Evolutionary conservation across 2,797 vertebrate species (phyloP).

Genomic region (Eulemur mongoz): DNA sequence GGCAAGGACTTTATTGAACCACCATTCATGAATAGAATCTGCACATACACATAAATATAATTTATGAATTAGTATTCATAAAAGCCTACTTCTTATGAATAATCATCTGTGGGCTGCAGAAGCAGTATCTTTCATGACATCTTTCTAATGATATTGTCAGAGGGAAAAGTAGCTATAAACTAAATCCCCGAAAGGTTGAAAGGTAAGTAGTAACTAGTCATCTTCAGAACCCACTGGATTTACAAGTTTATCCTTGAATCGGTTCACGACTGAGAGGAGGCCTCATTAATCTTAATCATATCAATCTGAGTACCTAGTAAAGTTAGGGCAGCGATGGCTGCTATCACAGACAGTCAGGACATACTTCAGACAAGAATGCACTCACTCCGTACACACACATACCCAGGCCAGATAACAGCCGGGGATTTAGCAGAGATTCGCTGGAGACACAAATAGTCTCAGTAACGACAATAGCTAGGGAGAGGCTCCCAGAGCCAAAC

Average conservation of each 20-base stretch:
- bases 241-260: constrained; percentile 77
- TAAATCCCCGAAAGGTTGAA: constrained; percentile 74
- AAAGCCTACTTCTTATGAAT: neutral
- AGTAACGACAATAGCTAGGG: constrained; percentile 69
- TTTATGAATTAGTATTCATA: constrained; percentile 39
- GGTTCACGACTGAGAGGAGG: constrained; percentile 67
- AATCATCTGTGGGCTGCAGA: constrained; percentile 39
- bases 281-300: constrained; percentile 81
- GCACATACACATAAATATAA: neutral
- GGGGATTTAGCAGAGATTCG: constrained; percentile 74
- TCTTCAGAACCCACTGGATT: constrained; percentile 73
- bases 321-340: constrained; percentile 66
- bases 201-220: constrained; percentile 72
- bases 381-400: constrained; percentile 66
- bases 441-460: constrained; percentile 74
- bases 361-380: constrained; percentile 79
- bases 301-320: constrained; percentile 76
- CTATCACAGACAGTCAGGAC: constrained; percentile 73
- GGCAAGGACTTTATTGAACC: neutral
- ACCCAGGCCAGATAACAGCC: constrained; percentile 72
- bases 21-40: neutral
- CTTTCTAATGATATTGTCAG: constrained; percentile 59
- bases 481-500: constrained; percentile 73
- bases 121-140: constrained; percentile 51
- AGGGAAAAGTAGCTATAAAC: constrained; percentile 67